Base-by-base conservation (phyloP, 2,797 vertebrate genomes). In the Gymnothorax reevesii region DNA sequence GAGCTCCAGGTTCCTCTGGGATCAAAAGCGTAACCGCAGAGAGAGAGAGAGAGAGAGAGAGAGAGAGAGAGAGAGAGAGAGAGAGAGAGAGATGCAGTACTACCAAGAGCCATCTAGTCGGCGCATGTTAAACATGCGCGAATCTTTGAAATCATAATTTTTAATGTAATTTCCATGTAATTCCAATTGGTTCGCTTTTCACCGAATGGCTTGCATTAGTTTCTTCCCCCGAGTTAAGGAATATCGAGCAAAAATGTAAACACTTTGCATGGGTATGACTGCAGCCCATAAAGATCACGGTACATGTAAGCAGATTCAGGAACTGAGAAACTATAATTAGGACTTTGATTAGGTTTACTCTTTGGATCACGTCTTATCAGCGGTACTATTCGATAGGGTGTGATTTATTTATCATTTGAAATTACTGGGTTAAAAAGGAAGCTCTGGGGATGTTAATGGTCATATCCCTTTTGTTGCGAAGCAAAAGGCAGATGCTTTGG, bases 101-200 rank as follows among this genome's bases (percentile, higher is more conserved):
- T 10, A 54, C 86, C 90, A 91, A 33, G 15, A 52, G 57, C 82
- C 85, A 92, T 89, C 57, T 86, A 84, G 82, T 85, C 89, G 84
- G 89, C 91, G 88, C 85, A 83, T 52, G 52, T 64, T 33, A 60
- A 62, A 52, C 4, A 5, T 13, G 71, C 7, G 13, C 9, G 57
- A 59, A 59, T 59, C 10, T 79, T 54, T 10, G 49, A 79, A 52
- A n/a, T 0, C 49, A 52, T 3, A 15, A 79, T 52, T 79, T 22
- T 54, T 22, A 15, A 1, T 79, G 54, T 33, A 27, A 13, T 77
- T 52, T 54, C 7, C 12, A 79, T 52, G 22, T 33, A 75, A 33
- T 27, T 33, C 33, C n/a, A 8, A 33, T 73, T 2, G 69, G 27
- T 33, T 33, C 0, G 27, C 25, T 73, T 75, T 27, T 75, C 12